These are phyloP conservation scores for Clarias gariepinus DNA, from an alignment of 2,113 vertebrate species.

Conservation along the genomic window DNA sequence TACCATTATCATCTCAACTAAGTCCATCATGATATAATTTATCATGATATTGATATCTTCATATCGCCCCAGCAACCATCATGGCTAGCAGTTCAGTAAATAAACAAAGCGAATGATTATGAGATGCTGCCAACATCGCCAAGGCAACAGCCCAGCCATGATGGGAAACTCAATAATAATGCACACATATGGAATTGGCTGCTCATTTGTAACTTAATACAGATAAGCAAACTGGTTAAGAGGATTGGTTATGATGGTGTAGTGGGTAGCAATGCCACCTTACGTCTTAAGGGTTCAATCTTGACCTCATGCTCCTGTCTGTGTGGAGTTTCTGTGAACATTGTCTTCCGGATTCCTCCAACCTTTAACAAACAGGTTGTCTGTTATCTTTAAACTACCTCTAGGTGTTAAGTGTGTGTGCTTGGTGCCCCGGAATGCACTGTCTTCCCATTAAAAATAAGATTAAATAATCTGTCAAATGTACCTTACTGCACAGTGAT, in stretches of 20 bases:
- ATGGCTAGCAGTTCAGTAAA: background rate
- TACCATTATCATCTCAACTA: background rate
- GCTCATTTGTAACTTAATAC: background rate
- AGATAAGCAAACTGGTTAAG: background rate
- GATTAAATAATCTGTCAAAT: no score
- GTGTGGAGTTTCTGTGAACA: background rate
- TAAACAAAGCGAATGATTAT: constrained; percentile 13
- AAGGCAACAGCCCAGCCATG: background rate
- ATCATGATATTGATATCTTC: background rate
- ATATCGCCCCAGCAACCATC: background rate
- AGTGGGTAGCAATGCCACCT: background rate
- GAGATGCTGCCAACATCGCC: constrained; percentile 14
- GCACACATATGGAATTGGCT: background rate
- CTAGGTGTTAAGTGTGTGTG: background rate
- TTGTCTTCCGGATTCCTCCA: background rate
- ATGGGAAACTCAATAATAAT: background rate
- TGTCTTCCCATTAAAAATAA: background rate
- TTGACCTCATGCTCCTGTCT: background rate
- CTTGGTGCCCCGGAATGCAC: background rate
- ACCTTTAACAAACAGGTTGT: background rate
- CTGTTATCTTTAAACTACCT: background rate
- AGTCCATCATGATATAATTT: background rate
- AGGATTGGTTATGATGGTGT: background rate
- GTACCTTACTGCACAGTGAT: no score
- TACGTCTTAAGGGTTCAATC: background rate